Evolutionary conservation across 1,140 invertebrate genomes (phyloP).

Genomic region (Brachionus rotundiformis): DNA sequence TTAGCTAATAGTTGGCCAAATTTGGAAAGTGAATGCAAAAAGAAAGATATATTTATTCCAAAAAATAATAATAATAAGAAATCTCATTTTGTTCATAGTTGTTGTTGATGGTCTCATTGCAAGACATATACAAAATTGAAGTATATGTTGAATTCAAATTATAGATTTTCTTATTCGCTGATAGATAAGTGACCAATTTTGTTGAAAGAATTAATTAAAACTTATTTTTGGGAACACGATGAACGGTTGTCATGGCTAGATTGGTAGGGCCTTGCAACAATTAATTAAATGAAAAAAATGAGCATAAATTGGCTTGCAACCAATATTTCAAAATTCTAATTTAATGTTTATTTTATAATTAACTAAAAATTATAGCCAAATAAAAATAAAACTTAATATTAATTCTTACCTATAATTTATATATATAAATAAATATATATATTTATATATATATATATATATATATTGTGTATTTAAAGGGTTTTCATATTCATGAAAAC

Average conservation of each 20-base stretch:
- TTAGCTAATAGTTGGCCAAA: not conserved
- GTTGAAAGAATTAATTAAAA: not conserved
- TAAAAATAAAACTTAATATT: not conserved
- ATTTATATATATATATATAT: not conserved
- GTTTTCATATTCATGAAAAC: not conserved
- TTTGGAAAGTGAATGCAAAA: not conserved
- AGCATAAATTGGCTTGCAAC: slow-evolving; percentile 31
- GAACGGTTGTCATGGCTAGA: slow-evolving; percentile 39
- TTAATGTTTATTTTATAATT: not conserved
- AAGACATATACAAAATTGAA: slow-evolving; percentile 35
- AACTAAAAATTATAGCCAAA: slow-evolving; percentile 1
- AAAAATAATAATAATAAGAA: not conserved
- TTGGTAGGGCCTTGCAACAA: slow-evolving; percentile 18
- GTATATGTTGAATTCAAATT: slow-evolving; percentile 37
- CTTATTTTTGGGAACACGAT: not conserved
- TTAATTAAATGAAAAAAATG: not conserved
- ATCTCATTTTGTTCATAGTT: not conserved
- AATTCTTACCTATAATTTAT: slow-evolving; percentile 17
- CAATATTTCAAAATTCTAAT: slow-evolving; percentile 19
- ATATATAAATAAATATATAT: not conserved
- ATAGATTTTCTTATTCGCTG: not conserved
- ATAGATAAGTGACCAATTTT: slow-evolving; percentile 44
- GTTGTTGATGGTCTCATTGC: not conserved
- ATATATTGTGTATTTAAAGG: not conserved
- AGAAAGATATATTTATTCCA: not conserved